Conservation (phyloP, 2,113 vertebrate species). For the Petrocephalus zakoni region DNA sequence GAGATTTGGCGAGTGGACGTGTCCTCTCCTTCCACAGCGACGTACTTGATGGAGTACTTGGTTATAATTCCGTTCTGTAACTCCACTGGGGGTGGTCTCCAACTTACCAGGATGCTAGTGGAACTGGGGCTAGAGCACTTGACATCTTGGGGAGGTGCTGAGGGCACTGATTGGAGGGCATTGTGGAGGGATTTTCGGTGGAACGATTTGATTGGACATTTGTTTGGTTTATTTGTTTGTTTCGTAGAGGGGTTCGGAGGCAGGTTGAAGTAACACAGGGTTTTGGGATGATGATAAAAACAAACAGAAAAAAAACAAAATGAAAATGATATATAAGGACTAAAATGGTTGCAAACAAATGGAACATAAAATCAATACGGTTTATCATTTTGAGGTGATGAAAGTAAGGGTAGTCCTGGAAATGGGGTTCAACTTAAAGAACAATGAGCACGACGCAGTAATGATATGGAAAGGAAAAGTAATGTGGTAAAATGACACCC, state of each 20-base stretch:
- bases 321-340: constrained; percentile 61
- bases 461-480: constrained; percentile 64
- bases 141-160: constrained; percentile 92
- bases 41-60: constrained; percentile 84
- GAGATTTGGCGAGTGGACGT: constrained; percentile 67
- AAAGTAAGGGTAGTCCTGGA: constrained; percentile 64
- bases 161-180: constrained; percentile 82
- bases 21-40: constrained; percentile 80
- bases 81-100: constrained; percentile 84
- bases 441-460: constrained; percentile 52
- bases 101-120: constrained; percentile 98
- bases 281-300: constrained; percentile 55
- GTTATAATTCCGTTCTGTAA: constrained; percentile 94
- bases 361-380: constrained; percentile 38
- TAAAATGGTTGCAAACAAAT: constrained; percentile 56
- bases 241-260: constrained; percentile 31
- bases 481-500: constrained; percentile 63
- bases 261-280: constrained; percentile 26
- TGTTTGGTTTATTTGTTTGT: constrained; percentile 31
- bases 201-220: constrained; percentile 37
- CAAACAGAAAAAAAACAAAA: constrained; percentile 74
- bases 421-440: constrained; percentile 57
- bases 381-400: constrained; percentile 24
- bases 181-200: constrained; percentile 39
- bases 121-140: constrained; percentile 91